phyloP scores from a whole-genome alignment of 2,113 vertebrate species.

The Microtus richardsoni region DNA sequence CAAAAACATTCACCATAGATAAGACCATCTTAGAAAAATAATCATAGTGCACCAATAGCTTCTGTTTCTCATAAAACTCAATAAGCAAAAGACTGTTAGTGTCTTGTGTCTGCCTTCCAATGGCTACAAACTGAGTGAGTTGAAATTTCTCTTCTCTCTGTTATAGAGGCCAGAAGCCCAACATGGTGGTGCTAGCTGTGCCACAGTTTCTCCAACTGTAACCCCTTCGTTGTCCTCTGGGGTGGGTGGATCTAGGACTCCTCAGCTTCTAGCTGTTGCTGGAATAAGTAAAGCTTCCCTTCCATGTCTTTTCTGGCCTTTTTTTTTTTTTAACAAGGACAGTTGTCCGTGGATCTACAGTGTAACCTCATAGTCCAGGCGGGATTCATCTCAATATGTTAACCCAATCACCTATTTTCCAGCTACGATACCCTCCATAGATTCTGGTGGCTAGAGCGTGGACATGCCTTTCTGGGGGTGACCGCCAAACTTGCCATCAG shows the following conservation, averaged over 20 bases:
- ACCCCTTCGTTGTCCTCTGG: neutral
- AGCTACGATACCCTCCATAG: neutral
- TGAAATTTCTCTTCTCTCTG: neutral
- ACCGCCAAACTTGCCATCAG: neutral
- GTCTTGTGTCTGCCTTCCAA: neutral
- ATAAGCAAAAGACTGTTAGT: neutral
- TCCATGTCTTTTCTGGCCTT: neutral
- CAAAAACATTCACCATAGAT: neutral
- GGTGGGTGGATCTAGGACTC: neutral
- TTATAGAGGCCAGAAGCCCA: neutral
- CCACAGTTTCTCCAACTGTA: neutral
- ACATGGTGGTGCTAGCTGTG: neutral
- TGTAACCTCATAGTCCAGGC: too few species aligned
- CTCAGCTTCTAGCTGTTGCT: neutral
- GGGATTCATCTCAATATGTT: neutral
- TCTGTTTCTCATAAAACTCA: constrained; percentile 23
- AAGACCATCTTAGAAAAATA: neutral
- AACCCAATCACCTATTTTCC: neutral
- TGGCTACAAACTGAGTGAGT: neutral
- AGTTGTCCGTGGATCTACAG: neutral
- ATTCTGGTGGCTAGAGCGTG: neutral
- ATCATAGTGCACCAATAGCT: neutral
- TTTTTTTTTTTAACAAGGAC: neutral
- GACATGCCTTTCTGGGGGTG: neutral
- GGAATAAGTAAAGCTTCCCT: neutral